These are phyloP conservation scores for Triops longicaudatus DNA, from an alignment of 1,140 invertebrate genomes.

Conservation along the genomic window DNA sequence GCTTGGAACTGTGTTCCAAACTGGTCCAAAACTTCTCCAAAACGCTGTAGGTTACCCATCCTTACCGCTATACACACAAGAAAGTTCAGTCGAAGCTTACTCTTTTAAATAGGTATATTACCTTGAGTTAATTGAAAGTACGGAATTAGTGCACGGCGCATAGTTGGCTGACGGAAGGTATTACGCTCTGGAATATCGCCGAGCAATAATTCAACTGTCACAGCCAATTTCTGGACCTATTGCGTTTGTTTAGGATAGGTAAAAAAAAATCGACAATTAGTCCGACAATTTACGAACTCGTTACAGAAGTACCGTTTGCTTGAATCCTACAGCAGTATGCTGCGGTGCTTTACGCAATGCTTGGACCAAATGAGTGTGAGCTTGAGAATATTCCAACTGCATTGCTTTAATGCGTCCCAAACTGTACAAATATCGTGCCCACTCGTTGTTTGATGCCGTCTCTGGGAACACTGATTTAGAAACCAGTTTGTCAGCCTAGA, in stretches of 20 bases:
- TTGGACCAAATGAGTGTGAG: slow-evolving; percentile 90
- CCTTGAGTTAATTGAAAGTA: slow-evolving; percentile 95
- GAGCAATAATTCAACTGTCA: slow-evolving; percentile 89
- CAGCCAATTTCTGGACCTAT: slow-evolving; percentile 72
- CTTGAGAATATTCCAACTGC: slow-evolving; percentile 85
- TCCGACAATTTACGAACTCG: slow-evolving; percentile 27
- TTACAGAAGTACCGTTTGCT: slow-evolving; percentile 64
- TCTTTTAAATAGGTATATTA: slow-evolving; percentile 31
- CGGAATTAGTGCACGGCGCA: slow-evolving; percentile 78
- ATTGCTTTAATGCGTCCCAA: slow-evolving; percentile 95
- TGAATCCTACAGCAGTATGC: slow-evolving; percentile 93
- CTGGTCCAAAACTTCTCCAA: slow-evolving; percentile 87
- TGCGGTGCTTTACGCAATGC: slow-evolving; percentile 92
- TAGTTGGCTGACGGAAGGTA: slow-evolving; percentile 75
- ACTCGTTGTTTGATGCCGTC: slow-evolving; percentile 95
- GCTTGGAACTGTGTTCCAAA: slow-evolving; percentile 73
- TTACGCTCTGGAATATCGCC: slow-evolving; percentile 94
- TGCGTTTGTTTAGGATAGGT: slow-evolving; percentile 40
- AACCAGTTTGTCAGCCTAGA: slow-evolving; percentile 80
- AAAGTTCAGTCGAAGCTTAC: not conserved
- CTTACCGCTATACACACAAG: slow-evolving; percentile 62
- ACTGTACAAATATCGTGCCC: slow-evolving; percentile 95
- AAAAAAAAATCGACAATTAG: slow-evolving; percentile 28
- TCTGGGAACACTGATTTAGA: slow-evolving; percentile 95
- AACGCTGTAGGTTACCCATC: slow-evolving; percentile 85